A percentile compares a stretch with the other conserved stretches of the same genome.
Evolutionary conservation across 2,797 vertebrate genomes (phyloP).

Genomic region (Platyrinchus mystaceus): DNA sequence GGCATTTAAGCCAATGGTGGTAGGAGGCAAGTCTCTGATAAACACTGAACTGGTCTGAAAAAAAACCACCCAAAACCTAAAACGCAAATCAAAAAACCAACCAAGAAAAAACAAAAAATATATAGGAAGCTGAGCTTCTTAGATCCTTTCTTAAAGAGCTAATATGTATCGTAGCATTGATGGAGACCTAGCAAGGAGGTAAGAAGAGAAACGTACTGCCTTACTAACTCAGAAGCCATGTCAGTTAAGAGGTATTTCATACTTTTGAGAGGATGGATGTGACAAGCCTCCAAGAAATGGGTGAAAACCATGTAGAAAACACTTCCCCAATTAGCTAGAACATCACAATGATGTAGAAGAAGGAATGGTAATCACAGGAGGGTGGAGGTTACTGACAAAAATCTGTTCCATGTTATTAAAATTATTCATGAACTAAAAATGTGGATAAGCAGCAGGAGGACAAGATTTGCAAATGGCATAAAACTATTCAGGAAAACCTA

Average conservation of each 20-base stretch:
- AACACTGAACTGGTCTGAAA: not conserved
- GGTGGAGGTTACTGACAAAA: not conserved
- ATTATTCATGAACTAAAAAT: not conserved
- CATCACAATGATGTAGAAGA: not conserved
- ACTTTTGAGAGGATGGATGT: not conserved
- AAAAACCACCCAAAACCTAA: accelerated
- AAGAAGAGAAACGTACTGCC: not conserved
- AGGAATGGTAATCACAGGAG: not conserved
- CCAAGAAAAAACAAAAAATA: not conserved
- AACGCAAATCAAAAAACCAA: not conserved
- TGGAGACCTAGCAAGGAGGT: not conserved
- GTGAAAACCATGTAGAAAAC: not conserved
- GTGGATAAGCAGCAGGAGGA: not conserved
- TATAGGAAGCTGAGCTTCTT: not conserved
- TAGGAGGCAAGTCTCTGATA: not conserved
- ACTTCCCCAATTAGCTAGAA: not conserved
- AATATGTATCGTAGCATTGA: not conserved
- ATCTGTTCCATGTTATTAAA: not conserved
- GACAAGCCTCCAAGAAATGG: not conserved
- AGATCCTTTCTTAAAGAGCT: not conserved
- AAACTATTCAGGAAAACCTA: not conserved
- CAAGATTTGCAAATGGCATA: not conserved
- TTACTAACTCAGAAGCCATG: not conserved
- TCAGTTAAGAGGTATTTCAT: not conserved
- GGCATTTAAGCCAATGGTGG: not conserved